Evolutionary conservation across 2,113 vertebrate species (phyloP), one percentile per base, ranked within the genome.

Genomic region (Cyprinodon tularosa): DNA sequence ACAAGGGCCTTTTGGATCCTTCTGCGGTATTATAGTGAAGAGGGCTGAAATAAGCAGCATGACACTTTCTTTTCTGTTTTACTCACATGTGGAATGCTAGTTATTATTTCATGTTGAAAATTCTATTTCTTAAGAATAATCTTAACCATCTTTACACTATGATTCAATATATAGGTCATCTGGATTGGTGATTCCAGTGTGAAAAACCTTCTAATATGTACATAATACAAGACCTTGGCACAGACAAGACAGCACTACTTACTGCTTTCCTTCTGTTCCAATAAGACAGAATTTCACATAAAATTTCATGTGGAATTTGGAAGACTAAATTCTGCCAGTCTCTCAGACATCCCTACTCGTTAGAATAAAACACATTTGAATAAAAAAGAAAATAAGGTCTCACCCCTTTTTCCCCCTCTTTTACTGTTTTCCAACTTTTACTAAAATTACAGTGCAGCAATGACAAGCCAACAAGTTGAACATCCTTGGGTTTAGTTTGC

Each of bases 221-320:
- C 71, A 50, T 68, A 73, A 71, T 44, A 40, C 66, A 45, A 39
- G 76, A 69, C 59, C 29, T 40, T 71, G 48, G 7, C 36, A 68
- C 37, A 37, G 74, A 80, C 75, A 78, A n/a, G 36, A 74, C 82
- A 37, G 5, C 48, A 10, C 61, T 62, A 71, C 42, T 72, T 72
- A 65, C 71, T 81, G 78, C 80, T 82, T 66, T 60, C 50, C 60
- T 74, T 74, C n/a, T 77, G 8, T 73, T 39, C 1, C 14, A 76
- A 91, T 89, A 68, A 85, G 82, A 89, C 48, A 39, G 90, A 90
- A 91, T 82, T 70, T 82, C 84, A 84, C 80, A 90, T 90, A 82
- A 90, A 91, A 88, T 72, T 37, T 60, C 63, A 78, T 84, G 62
- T 77, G 9, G 66, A 67, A 84, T 70, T 22, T 15, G 4, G 39